Base-by-base conservation (phyloP, 2,113 vertebrate species). In the Chaenogobius annularis region DNA sequence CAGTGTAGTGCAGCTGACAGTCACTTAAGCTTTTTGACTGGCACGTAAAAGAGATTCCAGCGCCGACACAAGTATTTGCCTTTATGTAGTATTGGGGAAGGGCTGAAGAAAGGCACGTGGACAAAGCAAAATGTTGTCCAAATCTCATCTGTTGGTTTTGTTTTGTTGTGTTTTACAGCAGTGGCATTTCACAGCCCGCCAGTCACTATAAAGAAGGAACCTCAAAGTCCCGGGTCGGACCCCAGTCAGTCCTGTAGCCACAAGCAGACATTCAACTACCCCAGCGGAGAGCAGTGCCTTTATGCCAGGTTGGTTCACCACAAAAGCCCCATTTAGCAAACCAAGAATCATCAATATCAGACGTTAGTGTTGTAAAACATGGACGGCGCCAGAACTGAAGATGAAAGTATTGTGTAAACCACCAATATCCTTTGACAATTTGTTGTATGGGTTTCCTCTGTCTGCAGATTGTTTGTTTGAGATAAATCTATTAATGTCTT, bases 161-260 rank as follows among this genome's bases (percentile, higher is more conserved):
- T 56, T 63, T 7, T 46, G 61, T 68, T 77, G 61, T 71, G 55
- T 91, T 68, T 83, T 68, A 0, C 88, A 97, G 55, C 95, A 90
- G 96, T 99, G 92, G 96, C 96, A 77, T 98, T 99, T 83, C 98
- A 99, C 91, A 98, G 97, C 66, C 95, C 96, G 74, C 94, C 96
- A 10, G 96, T 96, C 74, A 98, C 95, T 84, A 96, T 99, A 74
- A 99, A 99, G 88, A 94, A 97, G 93, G 98, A 99, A 79, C 96
- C 95, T 0, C 95, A 92, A 80, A 99, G 96, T 84, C 95, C 96
- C 17, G 93, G 93, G 63, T 95, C 94, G 0, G 94, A 96, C 76
- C 93, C 95, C 69, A 88, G 90, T 50, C 91, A 95, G 92, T 95
- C 95, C 91, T 98, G 97, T 87, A 95, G 92, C 92, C 95, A 95